Percentiles rank a stretch among this genome's conserved stretches.
Evolutionary conservation across 2,113 vertebrate genomes (phyloP).

Genomic region (Anguilla japonica): DNA sequence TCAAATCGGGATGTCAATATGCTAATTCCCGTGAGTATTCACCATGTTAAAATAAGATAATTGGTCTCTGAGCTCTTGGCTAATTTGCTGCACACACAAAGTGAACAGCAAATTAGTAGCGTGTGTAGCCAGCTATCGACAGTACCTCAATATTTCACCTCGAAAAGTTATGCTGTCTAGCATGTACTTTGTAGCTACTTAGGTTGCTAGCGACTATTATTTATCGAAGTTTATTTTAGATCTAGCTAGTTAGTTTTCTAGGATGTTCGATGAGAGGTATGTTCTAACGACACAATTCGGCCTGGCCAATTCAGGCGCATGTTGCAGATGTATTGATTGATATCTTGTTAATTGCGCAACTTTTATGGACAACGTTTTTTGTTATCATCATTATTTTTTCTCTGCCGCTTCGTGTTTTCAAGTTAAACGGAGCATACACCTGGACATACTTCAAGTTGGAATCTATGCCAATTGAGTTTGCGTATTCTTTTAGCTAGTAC

Average conservation of each 20-base stretch:
- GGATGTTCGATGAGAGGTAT: neutral
- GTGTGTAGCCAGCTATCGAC: neutral
- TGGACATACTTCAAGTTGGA: neutral
- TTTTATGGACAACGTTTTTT: neutral
- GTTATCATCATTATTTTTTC: too few species aligned
- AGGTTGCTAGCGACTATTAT: too few species aligned
- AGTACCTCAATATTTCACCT: neutral
- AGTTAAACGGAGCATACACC: neutral
- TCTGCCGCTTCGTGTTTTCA: neutral
- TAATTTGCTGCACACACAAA: neutral
- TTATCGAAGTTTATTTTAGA: neutral
- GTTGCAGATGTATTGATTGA: neutral
- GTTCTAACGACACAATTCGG: neutral
- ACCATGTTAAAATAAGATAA: neutral
- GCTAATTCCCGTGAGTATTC: slow-evolving; percentile 20
- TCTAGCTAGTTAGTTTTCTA: neutral
- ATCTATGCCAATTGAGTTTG: neutral
- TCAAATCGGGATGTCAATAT: slow-evolving; percentile 8
- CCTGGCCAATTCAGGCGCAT: neutral
- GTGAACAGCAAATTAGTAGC: neutral
- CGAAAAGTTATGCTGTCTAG: neutral
- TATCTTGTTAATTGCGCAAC: neutral
- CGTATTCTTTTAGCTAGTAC: neutral
- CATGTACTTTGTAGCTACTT: neutral
- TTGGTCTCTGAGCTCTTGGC: neutral